phyloP scores from a whole-genome alignment of 2,797 vertebrate species.

The Lutra lutra region DNA sequence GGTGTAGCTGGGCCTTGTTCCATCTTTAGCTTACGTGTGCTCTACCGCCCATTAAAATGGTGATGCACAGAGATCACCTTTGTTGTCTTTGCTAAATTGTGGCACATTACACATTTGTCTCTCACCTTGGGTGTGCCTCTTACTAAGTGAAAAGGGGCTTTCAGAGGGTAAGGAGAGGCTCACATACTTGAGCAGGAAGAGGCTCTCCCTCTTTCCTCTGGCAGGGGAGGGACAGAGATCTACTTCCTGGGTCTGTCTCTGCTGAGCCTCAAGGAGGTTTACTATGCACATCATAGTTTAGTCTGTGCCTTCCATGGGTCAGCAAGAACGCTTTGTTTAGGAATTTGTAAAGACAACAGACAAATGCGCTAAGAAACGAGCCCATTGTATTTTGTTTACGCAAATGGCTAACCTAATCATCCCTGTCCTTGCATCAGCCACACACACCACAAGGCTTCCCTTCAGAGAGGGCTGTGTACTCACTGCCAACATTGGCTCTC shows the following conservation, averaged over 20 bases:
- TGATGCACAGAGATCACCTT: neutral
- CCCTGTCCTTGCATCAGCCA: neutral
- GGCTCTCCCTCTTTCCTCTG: neutral
- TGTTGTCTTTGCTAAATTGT: neutral
- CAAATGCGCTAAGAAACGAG: neutral
- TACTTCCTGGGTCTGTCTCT: neutral
- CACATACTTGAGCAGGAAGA: neutral
- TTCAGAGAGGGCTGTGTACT: neutral
- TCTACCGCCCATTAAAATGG: neutral
- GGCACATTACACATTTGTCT: neutral
- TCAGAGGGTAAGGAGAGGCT: neutral
- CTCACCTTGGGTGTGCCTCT: neutral
- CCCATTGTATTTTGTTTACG: neutral
- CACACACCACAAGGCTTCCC: neutral
- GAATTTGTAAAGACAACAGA: neutral
- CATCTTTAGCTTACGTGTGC: too few species aligned
- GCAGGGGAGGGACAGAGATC: neutral
- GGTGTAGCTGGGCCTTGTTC: neutral
- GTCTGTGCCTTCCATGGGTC: neutral
- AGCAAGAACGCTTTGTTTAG: neutral
- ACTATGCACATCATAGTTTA: neutral
- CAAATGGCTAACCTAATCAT: neutral
- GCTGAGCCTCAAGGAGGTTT: neutral
- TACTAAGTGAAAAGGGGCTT: neutral
- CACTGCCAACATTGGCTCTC: neutral